Base-by-base conservation (phyloP, 2,113 vertebrate species). In the Pachypanchax playfairii region DNA sequence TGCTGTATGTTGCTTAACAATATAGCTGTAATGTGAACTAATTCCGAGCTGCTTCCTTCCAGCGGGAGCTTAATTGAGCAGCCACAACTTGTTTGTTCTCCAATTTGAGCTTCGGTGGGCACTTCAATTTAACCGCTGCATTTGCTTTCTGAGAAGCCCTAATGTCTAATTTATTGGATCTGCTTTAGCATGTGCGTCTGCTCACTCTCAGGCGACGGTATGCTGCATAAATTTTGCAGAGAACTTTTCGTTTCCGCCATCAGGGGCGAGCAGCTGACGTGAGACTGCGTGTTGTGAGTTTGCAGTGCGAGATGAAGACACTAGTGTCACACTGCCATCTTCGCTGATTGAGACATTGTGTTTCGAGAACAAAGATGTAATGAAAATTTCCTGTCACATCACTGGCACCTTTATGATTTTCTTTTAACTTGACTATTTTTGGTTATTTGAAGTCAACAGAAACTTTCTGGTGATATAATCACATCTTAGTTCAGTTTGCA, bases 151-250 rank as follows among this genome's bases (percentile, higher is more conserved):
- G 56, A 61, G 52, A 65, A 69, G 65, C 61, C 53, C 69, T 82
- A 77, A 75, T 88, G 65, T 76, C 60, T 85, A 77, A 86, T 88
- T 88, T 78, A 89, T 61, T 39, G 73, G 67, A 61, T 56, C 69
- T 79, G 77, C 73, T 84, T 75, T 67, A 59, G 70, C 59, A 39
- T 69, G 65, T 70, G 75, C 44, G 36, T 59, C 29, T 41, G 9
- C 65, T 65, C 11, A 20, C 75, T 86, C 66, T 74, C 71, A 52
- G 56, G 51, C 70, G 22, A 79, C 54, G 73, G 56, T 24, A n/a
- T 24, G 44, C 75, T 55, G 62, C 75, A 68, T 90, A 85, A 88
- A 86, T 89, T 80, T 88, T 89, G 80, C 59, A 90, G 54, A 65
- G 56, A 65, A 50, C 65, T 72, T 79, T 80, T 75, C 26, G 8